These are phyloP conservation scores for Sternarchorhynchus goeldii DNA, from an alignment of 2,797 vertebrate species.

Conservation along the genomic window DNA sequence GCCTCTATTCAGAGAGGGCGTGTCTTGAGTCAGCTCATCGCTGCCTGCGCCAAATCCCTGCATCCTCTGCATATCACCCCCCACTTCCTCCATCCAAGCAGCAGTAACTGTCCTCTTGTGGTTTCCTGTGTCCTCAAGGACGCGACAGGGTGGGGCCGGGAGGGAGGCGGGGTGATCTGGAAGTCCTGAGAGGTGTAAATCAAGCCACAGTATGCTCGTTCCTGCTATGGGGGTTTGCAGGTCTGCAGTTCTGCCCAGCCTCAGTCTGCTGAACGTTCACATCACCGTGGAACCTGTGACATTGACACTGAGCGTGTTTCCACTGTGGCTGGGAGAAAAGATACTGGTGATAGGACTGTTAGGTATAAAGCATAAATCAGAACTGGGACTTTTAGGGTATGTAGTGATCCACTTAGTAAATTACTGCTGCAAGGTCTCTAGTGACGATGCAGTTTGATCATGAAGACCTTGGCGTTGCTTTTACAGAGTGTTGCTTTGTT, in stretches of 20 bases:
- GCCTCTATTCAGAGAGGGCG: no score
- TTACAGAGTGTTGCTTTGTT: conserved; percentile 8
- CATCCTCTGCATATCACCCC: no score
- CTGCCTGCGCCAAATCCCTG: no score
- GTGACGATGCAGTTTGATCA: neutral
- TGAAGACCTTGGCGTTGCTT: neutral
- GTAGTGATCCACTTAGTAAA: neutral
- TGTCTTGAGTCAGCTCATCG: no score
- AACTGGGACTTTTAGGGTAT: neutral
- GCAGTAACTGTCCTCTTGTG: conserved; percentile 31
- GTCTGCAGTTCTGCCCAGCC: no score
- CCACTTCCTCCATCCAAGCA: neutral
- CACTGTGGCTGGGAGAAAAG: no score
- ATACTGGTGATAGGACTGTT: no score
- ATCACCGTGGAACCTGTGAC: no score
- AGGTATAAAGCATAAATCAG: neutral
- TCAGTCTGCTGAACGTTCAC: no score
- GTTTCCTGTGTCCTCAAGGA: conserved; percentile 46
- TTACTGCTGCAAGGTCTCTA: neutral
- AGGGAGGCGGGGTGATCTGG: neutral
- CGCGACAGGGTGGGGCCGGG: conserved; percentile 32
- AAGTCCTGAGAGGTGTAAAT: conserved; percentile 31
- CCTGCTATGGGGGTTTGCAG: no score
- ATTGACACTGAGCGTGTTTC: no score
- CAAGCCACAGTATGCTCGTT: neutral